A percentile compares a stretch with the other conserved stretches of the same genome.
Conservation (phyloP, 2,888 invertebrate genomes). For the Coelinius sp. region DNA sequence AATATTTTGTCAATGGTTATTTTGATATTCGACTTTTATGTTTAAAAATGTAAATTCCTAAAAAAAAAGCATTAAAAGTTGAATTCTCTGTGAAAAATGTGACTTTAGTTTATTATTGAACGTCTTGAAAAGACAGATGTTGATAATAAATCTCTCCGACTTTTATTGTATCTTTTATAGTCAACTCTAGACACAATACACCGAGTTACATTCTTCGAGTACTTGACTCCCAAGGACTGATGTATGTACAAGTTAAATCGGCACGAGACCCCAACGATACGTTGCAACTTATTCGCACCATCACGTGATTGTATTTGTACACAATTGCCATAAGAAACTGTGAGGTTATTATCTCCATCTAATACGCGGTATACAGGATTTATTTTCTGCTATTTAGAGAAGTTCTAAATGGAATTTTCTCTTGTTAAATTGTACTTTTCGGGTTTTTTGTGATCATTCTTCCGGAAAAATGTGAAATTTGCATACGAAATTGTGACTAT, state of each 20-base stretch:
- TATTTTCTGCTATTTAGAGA: neutral
- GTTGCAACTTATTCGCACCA: neutral
- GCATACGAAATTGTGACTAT: neutral
- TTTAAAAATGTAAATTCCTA: no score
- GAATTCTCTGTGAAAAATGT: neutral
- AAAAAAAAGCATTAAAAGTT: no score
- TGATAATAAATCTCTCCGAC: slow-evolving; percentile 10
- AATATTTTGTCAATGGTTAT: slow-evolving; percentile 20
- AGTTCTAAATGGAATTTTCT: no score
- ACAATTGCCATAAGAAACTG: neutral
- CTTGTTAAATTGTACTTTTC: no score
- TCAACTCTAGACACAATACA: slow-evolving; percentile 49
- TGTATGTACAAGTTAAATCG: slow-evolving; percentile 10
- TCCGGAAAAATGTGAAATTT: neutral
- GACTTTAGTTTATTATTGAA: neutral
- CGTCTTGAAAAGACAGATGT: slow-evolving; percentile 20
- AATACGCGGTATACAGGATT: neutral
- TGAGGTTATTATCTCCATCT: slow-evolving; percentile 9
- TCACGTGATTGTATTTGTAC: slow-evolving; percentile 20
- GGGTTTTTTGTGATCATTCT: no score
- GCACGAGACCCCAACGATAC: slow-evolving; percentile 19
- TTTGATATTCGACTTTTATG: no score
- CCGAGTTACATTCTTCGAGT: slow-evolving; percentile 60
- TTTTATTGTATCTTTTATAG: slow-evolving; percentile 2
- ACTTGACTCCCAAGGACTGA: slow-evolving; percentile 60